Conservation (phyloP, 2,888 invertebrate genomes). For the Trachelus troglodyta region DNA sequence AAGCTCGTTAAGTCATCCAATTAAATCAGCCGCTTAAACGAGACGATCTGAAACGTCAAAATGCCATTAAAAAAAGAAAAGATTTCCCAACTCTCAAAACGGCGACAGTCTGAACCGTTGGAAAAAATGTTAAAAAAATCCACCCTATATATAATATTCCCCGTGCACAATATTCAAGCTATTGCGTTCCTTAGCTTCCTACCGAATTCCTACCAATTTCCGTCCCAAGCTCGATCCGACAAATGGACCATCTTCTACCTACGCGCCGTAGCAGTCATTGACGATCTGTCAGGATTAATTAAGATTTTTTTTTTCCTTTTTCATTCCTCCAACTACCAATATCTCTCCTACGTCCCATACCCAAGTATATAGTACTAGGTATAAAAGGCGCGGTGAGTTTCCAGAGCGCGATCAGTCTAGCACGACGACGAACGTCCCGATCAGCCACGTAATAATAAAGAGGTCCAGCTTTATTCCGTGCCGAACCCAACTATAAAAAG, state of each 20-base stretch:
- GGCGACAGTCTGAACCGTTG: too few species aligned
- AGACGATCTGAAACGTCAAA: background rate
- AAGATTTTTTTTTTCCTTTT: background rate
- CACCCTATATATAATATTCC: background rate
- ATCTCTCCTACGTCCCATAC: background rate
- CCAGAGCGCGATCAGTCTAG: conserved; percentile 46
- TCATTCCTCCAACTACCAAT: background rate
- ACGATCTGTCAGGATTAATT: background rate
- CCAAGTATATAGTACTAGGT: conserved; percentile 14
- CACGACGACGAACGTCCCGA: conserved; percentile 32
- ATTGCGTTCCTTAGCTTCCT: background rate
- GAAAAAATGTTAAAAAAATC: too few species aligned
- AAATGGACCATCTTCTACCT: background rate
- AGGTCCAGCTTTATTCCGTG: background rate
- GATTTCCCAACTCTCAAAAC: too few species aligned
- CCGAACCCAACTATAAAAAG: conserved; percentile 51
- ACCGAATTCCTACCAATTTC: background rate
- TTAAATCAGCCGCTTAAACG: conserved; percentile 23
- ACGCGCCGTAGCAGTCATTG: background rate
- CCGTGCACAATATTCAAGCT: background rate
- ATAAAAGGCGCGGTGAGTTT: conserved; percentile 43
- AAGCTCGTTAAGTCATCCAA: conserved; percentile 44
- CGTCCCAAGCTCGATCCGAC: background rate
- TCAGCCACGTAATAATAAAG: background rate
- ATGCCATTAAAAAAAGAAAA: background rate